phyloP scores from a whole-genome alignment of 2,113 vertebrate genomes.

The Grallaria varia region DNA sequence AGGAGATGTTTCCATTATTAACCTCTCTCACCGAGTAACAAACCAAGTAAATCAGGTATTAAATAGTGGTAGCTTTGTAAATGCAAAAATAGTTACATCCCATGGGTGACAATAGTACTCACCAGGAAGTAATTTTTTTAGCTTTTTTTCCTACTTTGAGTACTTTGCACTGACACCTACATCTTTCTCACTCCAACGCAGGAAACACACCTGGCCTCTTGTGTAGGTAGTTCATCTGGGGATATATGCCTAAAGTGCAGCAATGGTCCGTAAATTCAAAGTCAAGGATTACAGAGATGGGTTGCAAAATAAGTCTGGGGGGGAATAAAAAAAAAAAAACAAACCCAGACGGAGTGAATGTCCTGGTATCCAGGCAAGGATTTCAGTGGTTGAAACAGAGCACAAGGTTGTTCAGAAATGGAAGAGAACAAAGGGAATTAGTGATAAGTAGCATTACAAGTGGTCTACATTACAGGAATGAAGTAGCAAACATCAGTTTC shows the following conservation, averaged over 20 bases:
- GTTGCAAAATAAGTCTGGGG: background rate
- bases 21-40: background rate
- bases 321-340: accelerated
- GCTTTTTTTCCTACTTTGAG: background rate
- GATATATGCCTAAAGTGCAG: background rate
- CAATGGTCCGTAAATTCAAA: background rate
- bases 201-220: background rate
- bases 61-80: background rate
- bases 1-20: background rate
- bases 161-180: conserved; percentile 10
- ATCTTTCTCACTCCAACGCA: background rate
- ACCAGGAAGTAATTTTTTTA: background rate
- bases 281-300: background rate
- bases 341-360: background rate
- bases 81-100: background rate
- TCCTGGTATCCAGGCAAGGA: background rate
- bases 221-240: background rate
- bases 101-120: background rate
- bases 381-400: background rate
- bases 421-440: background rate
- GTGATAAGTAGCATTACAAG: background rate
- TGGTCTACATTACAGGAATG: background rate
- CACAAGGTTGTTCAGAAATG: background rate
- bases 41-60: background rate
- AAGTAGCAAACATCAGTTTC: background rate